Conservation (phyloP, 2,113 vertebrate genomes). For the Synchiropus splendidus region DNA sequence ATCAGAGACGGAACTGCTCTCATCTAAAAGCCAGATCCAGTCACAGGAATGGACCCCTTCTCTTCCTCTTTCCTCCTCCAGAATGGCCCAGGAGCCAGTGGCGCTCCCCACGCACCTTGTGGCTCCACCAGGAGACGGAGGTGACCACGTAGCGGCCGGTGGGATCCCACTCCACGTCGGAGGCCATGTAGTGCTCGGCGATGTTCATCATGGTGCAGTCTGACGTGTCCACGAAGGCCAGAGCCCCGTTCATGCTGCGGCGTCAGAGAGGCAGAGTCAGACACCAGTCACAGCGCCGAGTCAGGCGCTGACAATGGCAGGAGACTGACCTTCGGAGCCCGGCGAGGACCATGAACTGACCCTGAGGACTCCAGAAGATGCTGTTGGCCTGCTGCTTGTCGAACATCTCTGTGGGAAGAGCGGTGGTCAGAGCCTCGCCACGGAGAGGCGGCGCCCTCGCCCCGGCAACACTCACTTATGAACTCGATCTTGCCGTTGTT, state of each 20-base stretch:
- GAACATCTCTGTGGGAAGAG: constrained; percentile 74
- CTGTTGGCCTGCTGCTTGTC: constrained; percentile 99
- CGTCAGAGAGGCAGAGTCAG: neutral
- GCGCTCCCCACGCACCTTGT: constrained; percentile 71
- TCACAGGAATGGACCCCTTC: too few species aligned
- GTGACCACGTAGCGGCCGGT: constrained; percentile 91
- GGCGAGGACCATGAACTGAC: constrained; percentile 92
- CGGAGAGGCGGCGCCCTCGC: too few species aligned
- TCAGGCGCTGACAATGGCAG: constrained; percentile 3
- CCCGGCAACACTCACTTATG: constrained; percentile 76
- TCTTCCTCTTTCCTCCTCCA: too few species aligned
- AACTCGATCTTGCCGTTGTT: constrained; percentile 97
- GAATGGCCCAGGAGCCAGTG: neutral
- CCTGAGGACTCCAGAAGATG: constrained; percentile 99
- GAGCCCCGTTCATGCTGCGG: constrained; percentile 90
- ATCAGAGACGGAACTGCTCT: too few species aligned
- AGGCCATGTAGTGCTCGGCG: constrained; percentile 95
- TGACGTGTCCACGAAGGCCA: constrained; percentile 93
- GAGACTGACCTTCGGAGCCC: constrained; percentile 87
- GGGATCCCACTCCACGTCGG: constrained; percentile 95
- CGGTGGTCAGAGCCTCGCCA: too few species aligned
- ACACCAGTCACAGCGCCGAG: too few species aligned
- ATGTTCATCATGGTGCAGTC: constrained; percentile 99
- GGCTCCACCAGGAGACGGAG: constrained; percentile 98
- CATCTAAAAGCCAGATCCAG: too few species aligned